Conservation (phyloP, 2,113 vertebrate species). For the Hemichromis elongatus region DNA sequence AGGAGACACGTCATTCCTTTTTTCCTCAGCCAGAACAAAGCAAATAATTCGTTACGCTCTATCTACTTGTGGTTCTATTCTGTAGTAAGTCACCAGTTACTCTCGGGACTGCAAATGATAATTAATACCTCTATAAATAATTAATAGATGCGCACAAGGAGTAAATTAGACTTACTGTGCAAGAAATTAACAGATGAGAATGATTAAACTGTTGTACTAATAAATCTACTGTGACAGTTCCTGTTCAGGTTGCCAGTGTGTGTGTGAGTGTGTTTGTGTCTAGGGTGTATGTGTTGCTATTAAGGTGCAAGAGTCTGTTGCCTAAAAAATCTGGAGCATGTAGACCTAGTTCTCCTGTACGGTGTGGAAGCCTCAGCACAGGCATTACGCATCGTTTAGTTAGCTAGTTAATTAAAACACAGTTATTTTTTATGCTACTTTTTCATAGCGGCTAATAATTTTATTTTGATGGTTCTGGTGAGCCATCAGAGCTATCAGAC, state of each 20-base stretch:
- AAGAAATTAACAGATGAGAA: neutral
- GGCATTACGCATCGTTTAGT: neutral
- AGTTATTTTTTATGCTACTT: neutral
- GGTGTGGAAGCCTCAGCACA: neutral
- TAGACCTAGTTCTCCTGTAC: neutral
- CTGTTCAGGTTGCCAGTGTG: neutral
- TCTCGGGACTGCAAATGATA: neutral
- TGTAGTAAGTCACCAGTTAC: neutral
- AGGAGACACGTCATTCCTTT: neutral
- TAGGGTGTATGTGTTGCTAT: neutral
- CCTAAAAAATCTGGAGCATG: neutral
- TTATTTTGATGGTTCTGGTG: neutral
- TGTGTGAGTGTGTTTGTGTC: neutral
- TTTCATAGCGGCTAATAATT: neutral
- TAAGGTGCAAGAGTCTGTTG: neutral
- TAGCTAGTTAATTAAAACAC: neutral
- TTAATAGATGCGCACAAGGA: neutral
- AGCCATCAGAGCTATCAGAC: neutral
- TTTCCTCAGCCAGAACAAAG: slow-evolving; percentile 4
- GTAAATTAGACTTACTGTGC: neutral
- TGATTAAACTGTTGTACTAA: neutral
- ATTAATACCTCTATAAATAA: neutral
- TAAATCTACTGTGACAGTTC: neutral
- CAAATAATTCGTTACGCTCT: neutral
- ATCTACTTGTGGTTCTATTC: neutral